These are phyloP conservation scores for Spisula solida DNA, from an alignment of 2,888 invertebrate species.

Conservation along the genomic window DNA sequence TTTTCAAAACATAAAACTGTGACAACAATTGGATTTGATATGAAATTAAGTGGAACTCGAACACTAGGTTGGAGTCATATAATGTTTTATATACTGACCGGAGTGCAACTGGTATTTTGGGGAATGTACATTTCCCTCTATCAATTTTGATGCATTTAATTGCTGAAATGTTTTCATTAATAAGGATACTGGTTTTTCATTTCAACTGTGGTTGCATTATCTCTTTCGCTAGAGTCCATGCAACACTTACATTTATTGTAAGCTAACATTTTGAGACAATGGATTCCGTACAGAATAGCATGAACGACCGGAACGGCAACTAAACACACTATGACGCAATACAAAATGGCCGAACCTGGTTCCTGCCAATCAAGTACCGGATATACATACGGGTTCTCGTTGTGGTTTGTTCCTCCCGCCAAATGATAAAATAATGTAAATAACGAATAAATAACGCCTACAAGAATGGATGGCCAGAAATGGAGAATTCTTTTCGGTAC, in stretches of 20 bases:
- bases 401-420: constrained; percentile 91
- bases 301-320: constrained; percentile 75
- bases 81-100: no score
- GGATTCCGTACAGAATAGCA: constrained; percentile 52
- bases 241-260: constrained; percentile 34
- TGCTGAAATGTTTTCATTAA: background rate
- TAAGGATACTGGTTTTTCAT: constrained; percentile 32
- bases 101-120: no score
- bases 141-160: no score
- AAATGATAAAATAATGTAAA: constrained; percentile 92
- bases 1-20: no score
- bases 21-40: no score
- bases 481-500: constrained; percentile 77
- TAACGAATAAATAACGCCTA: constrained; percentile 85
- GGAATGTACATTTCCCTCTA: no score
- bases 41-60: no score
- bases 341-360: constrained; percentile 65
- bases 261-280: constrained; percentile 55
- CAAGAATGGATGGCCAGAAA: constrained; percentile 75
- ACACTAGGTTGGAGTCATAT: no score
- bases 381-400: constrained; percentile 91
- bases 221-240: background rate
- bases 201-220: constrained; percentile 22
- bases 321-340: constrained; percentile 69
- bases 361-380: constrained; percentile 91